phyloP scores from a whole-genome alignment of 2,113 vertebrate species.

The Bostrychus sinensis region DNA sequence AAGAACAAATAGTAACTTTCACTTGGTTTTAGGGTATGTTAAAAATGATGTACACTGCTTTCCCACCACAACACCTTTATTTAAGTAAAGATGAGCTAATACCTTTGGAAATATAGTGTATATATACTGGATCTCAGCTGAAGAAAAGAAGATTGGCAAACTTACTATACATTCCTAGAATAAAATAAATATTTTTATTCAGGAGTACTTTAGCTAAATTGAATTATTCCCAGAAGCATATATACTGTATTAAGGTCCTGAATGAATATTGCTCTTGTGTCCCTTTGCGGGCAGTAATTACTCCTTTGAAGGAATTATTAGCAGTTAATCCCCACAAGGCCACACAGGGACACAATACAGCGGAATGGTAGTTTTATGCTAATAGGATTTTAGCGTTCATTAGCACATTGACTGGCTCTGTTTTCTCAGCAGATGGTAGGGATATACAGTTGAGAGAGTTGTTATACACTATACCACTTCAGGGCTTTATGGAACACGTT shows the following conservation, averaged over 20 bases:
- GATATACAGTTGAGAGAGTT: background rate
- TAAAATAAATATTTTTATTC: no score
- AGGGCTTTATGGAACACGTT: rapidly evolving
- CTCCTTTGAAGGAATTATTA: slow-evolving; percentile 43
- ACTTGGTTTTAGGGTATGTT: no score
- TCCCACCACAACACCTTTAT: no score
- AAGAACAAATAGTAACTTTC: no score
- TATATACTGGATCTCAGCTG: no score
- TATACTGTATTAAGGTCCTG: slow-evolving; percentile 26
- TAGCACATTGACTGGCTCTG: slow-evolving; percentile 20
- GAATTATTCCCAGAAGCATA: slow-evolving; percentile 16
- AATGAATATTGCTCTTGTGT: slow-evolving; percentile 38
- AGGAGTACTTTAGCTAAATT: no score
- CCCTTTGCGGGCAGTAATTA: slow-evolving; percentile 49
- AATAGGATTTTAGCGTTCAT: slow-evolving; percentile 48
- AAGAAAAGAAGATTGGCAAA: no score
- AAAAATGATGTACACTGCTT: no score
- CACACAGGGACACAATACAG: slow-evolving; percentile 48
- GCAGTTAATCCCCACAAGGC: slow-evolving; percentile 55
- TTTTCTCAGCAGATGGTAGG: slow-evolving; percentile 14
- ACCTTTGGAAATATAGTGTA: no score
- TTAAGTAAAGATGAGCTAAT: no score
- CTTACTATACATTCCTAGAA: no score
- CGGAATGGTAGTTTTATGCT: slow-evolving; percentile 31
- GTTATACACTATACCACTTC: background rate